Evolutionary conservation across 2,113 vertebrate species (phyloP).

Genomic region (Mobula hypostoma): DNA sequence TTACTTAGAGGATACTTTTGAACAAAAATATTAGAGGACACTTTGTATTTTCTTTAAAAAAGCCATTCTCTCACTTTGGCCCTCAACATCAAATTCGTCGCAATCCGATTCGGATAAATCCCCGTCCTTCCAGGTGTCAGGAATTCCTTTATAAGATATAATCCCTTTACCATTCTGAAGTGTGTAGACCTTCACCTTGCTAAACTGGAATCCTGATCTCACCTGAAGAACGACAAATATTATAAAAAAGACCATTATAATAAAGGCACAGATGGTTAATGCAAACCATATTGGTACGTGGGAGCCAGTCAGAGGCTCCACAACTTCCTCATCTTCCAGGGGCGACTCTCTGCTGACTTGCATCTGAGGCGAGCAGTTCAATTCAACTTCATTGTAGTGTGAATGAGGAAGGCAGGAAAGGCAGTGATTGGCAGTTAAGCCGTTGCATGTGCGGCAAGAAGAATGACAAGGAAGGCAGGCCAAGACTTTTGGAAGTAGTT

Average conservation of each 20-base stretch:
- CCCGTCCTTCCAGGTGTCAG: conserved; percentile 77
- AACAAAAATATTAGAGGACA: conserved; percentile 73
- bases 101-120: conserved; percentile 74
- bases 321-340: conserved; percentile 39
- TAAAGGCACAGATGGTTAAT: conserved; percentile 80
- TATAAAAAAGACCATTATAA: conserved; percentile 70
- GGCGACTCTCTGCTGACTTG: conserved; percentile 83
- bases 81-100: conserved; percentile 75
- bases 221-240: conserved; percentile 85
- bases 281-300: conserved; percentile 69
- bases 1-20: conserved; percentile 23
- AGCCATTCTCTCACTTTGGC: conserved; percentile 87
- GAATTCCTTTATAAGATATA: conserved; percentile 87
- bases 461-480: conserved; percentile 81
- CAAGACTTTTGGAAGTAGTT: conserved; percentile 72
- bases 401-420: conserved; percentile 80
- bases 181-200: conserved; percentile 66
- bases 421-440: conserved; percentile 68
- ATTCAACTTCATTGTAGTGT: conserved; percentile 66
- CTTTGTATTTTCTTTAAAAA: conserved; percentile 96
- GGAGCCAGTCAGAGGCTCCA: conserved; percentile 43
- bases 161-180: conserved; percentile 64
- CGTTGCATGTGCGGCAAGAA: conserved; percentile 76
- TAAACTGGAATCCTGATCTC: conserved; percentile 61
- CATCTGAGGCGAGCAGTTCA: conserved; percentile 78